Conservation (phyloP, 2,888 invertebrate genomes). For the Brachypterus glaber region DNA sequence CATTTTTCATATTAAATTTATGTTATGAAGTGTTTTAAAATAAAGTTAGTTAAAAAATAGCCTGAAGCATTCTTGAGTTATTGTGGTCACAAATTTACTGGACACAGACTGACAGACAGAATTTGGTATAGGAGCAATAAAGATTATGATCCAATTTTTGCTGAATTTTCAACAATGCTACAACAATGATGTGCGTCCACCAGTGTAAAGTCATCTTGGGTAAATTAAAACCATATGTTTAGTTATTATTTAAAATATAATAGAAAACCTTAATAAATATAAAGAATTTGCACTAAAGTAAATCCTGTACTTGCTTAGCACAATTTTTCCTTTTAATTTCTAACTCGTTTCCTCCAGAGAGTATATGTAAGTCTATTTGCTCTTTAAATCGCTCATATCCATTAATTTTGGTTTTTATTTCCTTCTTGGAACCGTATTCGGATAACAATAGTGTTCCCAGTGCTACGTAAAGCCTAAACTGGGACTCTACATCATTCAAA, state of each 20-base stretch:
- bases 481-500: slow-evolving; percentile 61
- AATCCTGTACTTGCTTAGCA: slow-evolving; percentile 31
- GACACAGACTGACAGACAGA: too few relatives aligned
- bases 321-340: slow-evolving; percentile 41
- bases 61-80: too few relatives aligned
- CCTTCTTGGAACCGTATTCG: slow-evolving; percentile 37
- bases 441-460: slow-evolving; percentile 58
- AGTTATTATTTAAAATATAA: too few relatives aligned
- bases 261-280: too few relatives aligned
- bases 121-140: too few relatives aligned
- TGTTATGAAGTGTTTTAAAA: slow-evolving; percentile 1
- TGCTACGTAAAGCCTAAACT: slow-evolving; percentile 66
- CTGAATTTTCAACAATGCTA: too few relatives aligned
- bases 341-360: slow-evolving; percentile 40
- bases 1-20: slow-evolving; percentile 15
- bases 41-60: slow-evolving; percentile 2
- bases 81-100: too few relatives aligned
- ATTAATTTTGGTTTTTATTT: slow-evolving; percentile 40
- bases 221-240: too few relatives aligned
- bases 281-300: slow-evolving; percentile 22
- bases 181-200: too few relatives aligned
- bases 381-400: slow-evolving; percentile 29
- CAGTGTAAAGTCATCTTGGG: too few relatives aligned
- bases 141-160: too few relatives aligned
- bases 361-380: slow-evolving; percentile 35